These are phyloP conservation scores for Ectemnius cavifrons DNA, from an alignment of 2,888 invertebrate species.

Conservation along the genomic window DNA sequence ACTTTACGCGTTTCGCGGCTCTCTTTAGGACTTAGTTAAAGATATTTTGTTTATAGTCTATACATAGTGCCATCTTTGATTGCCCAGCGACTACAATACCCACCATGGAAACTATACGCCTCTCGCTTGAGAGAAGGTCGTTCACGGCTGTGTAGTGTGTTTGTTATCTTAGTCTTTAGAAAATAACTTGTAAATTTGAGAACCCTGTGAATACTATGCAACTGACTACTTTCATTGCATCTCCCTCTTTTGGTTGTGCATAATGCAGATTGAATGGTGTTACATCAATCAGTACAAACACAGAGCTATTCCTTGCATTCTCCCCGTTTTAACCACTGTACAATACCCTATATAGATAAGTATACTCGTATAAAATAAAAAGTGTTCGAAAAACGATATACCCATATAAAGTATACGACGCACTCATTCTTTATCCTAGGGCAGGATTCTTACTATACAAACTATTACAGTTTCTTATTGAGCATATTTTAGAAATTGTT, in stretches of 20 bases:
- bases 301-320: conserved; percentile 52
- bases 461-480: conserved; percentile 73
- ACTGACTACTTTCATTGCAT: conserved; percentile 57
- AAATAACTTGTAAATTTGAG: conserved; percentile 62
- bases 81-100: conserved; percentile 59
- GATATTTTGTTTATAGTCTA: conserved; percentile 54
- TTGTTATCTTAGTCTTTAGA: conserved; percentile 57
- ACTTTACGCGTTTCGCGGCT: conserved; percentile 33
- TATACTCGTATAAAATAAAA: conserved; percentile 72
- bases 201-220: conserved; percentile 68
- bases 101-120: conserved; percentile 37
- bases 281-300: conserved; percentile 52
- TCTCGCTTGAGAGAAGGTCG: conserved; percentile 62
- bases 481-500: conserved; percentile 77
- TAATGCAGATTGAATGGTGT: conserved; percentile 47
- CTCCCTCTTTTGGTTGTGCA: conserved; percentile 47
- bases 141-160: conserved; percentile 55
- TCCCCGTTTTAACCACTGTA: conserved; percentile 50
- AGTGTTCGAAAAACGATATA: conserved; percentile 70
- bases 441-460: conserved; percentile 73
- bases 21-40: conserved; percentile 52
- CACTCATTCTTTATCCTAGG: conserved; percentile 67
- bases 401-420: conserved; percentile 70
- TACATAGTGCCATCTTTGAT: conserved; percentile 64
- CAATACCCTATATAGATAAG: conserved; percentile 67